Conservation (phyloP, 2,113 vertebrate species). For the Corydoras maculifer region DNA sequence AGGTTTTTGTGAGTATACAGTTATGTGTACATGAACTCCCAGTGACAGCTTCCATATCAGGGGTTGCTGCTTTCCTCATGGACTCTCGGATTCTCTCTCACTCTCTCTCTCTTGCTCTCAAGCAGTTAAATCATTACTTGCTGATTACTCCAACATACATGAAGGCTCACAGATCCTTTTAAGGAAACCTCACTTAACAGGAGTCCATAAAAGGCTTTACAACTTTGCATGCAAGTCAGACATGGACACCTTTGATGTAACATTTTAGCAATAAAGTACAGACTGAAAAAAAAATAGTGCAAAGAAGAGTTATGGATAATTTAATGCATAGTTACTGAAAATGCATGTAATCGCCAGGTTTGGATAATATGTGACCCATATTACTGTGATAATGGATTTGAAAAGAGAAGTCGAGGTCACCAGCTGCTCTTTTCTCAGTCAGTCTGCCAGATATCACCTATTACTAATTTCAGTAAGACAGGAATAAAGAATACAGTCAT, state of each 20-base stretch:
- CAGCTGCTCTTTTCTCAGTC: slow-evolving; percentile 20
- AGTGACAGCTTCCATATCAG: slow-evolving; percentile 30
- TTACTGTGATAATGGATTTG: slow-evolving; percentile 41
- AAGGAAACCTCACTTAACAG: slow-evolving; percentile 28
- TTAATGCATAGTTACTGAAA: slow-evolving; percentile 45
- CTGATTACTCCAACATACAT: slow-evolving; percentile 15
- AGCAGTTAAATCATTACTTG: slow-evolving; percentile 24
- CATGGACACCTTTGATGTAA: neutral
- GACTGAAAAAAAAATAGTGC: neutral
- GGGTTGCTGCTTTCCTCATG: neutral
- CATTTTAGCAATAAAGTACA: slow-evolving; percentile 13
- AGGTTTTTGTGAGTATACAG: neutral
- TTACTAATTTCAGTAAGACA: neutral
- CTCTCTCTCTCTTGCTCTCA: neutral
- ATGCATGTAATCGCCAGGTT: slow-evolving; percentile 23
- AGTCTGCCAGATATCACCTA: slow-evolving; percentile 26
- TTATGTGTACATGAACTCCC: slow-evolving; percentile 1
- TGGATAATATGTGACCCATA: slow-evolving; percentile 31
- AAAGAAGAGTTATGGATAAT: slow-evolving; percentile 12
- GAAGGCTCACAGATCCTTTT: slow-evolving; percentile 34
- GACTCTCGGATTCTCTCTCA: slow-evolving; percentile 24
- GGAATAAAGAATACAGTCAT: neutral
- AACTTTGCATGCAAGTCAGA: slow-evolving; percentile 3
- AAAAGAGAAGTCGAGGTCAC: slow-evolving; percentile 31
- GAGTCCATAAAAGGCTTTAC: slow-evolving; percentile 32